Conservation (phyloP, 2,888 invertebrate species). For the Isoperla grammatica region DNA sequence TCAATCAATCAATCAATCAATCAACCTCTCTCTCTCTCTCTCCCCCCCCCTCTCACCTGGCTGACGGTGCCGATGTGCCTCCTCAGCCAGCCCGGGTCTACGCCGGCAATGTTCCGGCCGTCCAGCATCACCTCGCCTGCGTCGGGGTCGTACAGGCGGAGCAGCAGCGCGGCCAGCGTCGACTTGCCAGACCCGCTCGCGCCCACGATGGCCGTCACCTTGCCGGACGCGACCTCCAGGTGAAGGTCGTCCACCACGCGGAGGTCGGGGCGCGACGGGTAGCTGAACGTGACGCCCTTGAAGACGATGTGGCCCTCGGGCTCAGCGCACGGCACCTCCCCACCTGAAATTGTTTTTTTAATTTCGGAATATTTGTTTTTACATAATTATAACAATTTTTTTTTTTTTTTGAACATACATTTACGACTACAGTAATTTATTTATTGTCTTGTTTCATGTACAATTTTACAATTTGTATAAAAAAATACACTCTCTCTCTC, state of each 20-base stretch:
- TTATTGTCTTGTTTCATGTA: too few relatives aligned
- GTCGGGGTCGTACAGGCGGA: conserved; percentile 81
- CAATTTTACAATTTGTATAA: too few relatives aligned
- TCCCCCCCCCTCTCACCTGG: conserved; percentile 55
- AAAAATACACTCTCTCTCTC: too few relatives aligned
- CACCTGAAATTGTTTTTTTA: too few relatives aligned
- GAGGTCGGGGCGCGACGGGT: conserved; percentile 59
- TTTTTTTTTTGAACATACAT: not conserved
- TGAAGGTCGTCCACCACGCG: conserved; percentile 59
- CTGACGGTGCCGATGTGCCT: conserved; percentile 83
- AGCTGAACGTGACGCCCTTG: conserved; percentile 65
- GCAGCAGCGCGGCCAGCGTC: conserved; percentile 76
- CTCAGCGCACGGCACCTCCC: conserved; percentile 50
- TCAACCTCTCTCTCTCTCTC: too few relatives aligned
- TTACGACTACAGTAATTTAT: too few relatives aligned
- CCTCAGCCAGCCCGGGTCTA: conserved; percentile 82
- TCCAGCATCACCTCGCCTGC: conserved; percentile 68
- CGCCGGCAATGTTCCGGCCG: conserved; percentile 62
- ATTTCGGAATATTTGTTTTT: not conserved
- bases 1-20: too few relatives aligned
- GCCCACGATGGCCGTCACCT: conserved; percentile 78
- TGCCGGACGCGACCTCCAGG: conserved; percentile 51
- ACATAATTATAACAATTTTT: not conserved
- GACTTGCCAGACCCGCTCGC: conserved; percentile 94
- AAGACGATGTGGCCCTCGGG: conserved; percentile 69